Evolutionary conservation across 1,140 invertebrate genomes (phyloP).

Genomic region (Bombus impatiens): DNA sequence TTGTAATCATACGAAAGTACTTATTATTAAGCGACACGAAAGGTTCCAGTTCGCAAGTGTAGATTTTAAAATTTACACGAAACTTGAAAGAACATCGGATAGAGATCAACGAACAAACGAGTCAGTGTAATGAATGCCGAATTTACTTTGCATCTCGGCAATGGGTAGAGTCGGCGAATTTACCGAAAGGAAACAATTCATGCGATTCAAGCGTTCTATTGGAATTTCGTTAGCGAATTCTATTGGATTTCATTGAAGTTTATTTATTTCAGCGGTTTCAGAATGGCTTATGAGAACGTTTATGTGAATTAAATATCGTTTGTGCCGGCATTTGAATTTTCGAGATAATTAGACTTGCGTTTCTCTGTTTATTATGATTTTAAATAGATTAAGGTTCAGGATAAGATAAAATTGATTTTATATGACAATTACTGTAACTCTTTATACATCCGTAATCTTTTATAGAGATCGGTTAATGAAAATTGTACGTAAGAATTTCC

Average conservation of each 20-base stretch:
- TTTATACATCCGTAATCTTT: background rate
- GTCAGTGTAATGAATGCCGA: conserved; percentile 1
- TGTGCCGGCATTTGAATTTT: background rate
- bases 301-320: conserved; percentile 1
- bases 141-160: conserved; percentile 8
- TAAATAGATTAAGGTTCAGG: background rate
- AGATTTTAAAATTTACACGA: background rate
- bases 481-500: too few species aligned
- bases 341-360: background rate
- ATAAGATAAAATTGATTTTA: background rate
- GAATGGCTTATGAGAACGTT: background rate
- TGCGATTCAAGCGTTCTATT: background rate
- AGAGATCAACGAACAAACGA: background rate
- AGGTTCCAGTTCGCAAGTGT: background rate
- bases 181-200: background rate
- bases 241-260: background rate
- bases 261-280: background rate
- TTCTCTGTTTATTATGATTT: background rate
- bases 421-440: background rate
- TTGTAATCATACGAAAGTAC: too few species aligned
- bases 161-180: background rate
- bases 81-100: background rate
- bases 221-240: conserved; percentile 9
- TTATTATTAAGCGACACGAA: too few species aligned
- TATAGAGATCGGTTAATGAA: too few species aligned